These are phyloP conservation scores for Planiliza haematocheilus DNA, from an alignment of 2,113 vertebrate genomes.

Conservation along the genomic window DNA sequence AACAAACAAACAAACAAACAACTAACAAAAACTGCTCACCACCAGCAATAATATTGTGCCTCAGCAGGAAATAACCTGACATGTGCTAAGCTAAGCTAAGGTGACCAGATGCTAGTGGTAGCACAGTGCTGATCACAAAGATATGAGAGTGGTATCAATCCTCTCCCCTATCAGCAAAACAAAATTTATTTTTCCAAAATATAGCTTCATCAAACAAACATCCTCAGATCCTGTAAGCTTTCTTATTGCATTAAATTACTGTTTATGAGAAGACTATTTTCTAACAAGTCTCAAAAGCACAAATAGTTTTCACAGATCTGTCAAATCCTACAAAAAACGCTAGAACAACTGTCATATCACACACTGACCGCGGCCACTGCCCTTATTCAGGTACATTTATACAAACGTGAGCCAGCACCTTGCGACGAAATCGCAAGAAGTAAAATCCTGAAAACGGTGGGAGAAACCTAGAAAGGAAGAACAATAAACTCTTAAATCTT, in stretches of 20 bases:
- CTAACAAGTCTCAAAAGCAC: slow-evolving; percentile 10
- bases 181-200: slow-evolving; percentile 3
- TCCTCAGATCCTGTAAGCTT: slow-evolving; percentile 7
- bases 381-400: slow-evolving; percentile 37
- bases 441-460: slow-evolving; percentile 33
- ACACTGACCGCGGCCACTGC: slow-evolving; percentile 36
- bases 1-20: too few species aligned
- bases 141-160: neutral
- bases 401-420: slow-evolving; percentile 53
- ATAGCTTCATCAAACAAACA: neutral
- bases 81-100: neutral
- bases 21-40: too few species aligned
- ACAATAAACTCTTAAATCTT: slow-evolving; percentile 8
- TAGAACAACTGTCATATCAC: slow-evolving; percentile 30
- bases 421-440: slow-evolving; percentile 38
- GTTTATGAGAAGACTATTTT: slow-evolving; percentile 9
- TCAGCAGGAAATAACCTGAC: too few species aligned
- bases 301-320: slow-evolving; percentile 12
- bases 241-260: slow-evolving; percentile 42
- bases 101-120: neutral
- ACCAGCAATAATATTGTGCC: too few species aligned
- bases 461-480: neutral
- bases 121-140: neutral
- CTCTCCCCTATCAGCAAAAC: neutral
- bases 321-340: slow-evolving; percentile 10